A percentile compares a stretch with the other conserved stretches of the same genome.
Evolutionary conservation across 2,888 invertebrate genomes (phyloP).

Genomic region (Archips crataeganus): DNA sequence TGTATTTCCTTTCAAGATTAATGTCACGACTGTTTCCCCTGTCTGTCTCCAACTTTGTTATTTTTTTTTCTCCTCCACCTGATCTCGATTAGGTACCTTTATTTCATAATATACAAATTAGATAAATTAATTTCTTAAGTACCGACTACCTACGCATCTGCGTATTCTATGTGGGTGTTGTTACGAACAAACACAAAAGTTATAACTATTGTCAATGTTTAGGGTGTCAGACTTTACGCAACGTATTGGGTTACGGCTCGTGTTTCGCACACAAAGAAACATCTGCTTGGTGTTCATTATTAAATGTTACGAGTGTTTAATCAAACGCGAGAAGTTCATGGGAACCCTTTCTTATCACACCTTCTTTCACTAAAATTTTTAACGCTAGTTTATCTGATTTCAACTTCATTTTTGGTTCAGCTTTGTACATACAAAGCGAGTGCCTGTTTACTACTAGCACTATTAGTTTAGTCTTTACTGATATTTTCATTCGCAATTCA

Average conservation of each 20-base stretch:
- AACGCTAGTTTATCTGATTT: too few relatives aligned
- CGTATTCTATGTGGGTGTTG: constrained; percentile 28
- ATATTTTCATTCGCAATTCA: neutral
- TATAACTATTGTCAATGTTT: constrained; percentile 36
- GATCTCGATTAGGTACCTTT: too few relatives aligned
- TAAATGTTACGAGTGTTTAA: neutral
- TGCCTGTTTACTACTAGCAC: too few relatives aligned
- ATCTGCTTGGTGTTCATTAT: neutral
- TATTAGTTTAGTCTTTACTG: neutral
- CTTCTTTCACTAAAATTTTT: too few relatives aligned
- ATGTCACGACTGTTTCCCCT: too few relatives aligned
- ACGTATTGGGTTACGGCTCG: constrained; percentile 13
- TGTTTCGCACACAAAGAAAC: constrained; percentile 4
- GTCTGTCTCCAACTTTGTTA: too few relatives aligned
- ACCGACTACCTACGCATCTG: constrained; percentile 14
- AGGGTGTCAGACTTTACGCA: constrained; percentile 28
- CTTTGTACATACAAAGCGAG: too few relatives aligned
- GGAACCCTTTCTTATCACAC: too few relatives aligned
- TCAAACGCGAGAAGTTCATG: too few relatives aligned
- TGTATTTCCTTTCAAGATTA: too few relatives aligned
- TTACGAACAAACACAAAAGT: constrained; percentile 7
- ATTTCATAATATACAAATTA: neutral
- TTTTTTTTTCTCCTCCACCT: too few relatives aligned
- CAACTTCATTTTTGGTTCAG: too few relatives aligned
- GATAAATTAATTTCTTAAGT: constrained; percentile 3